Evolutionary conservation across 2,797 vertebrate genomes (phyloP).

Genomic region (Paedocypris micromegethes): DNA sequence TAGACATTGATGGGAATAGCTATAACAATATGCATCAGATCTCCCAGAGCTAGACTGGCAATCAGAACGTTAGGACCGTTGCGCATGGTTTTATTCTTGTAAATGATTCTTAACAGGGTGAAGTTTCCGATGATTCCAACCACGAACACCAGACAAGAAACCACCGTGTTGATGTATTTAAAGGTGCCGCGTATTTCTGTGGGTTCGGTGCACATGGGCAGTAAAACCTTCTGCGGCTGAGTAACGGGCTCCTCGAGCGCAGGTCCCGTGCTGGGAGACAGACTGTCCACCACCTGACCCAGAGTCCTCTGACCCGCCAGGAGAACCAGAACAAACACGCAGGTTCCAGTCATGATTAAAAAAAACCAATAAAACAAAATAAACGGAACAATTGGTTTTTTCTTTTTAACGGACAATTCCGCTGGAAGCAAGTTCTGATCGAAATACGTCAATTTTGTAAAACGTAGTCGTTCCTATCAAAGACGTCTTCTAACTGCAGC

Average conservation of each 20-base stretch:
- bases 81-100: slow-evolving; percentile 95
- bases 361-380: no score
- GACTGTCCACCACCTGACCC: no score
- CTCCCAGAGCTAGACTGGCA: slow-evolving; percentile 89
- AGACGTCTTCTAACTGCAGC: no score
- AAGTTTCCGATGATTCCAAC: slow-evolving; percentile 93
- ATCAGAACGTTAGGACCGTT: slow-evolving; percentile 95
- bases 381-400: no score
- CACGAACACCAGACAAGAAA: slow-evolving; percentile 89
- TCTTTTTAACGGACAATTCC: no score
- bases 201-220: slow-evolving; percentile 74
- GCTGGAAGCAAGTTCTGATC: no score
- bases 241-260: slow-evolving; percentile 58
- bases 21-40: slow-evolving; percentile 89
- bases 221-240: slow-evolving; percentile 50
- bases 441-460: no score
- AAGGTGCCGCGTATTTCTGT: slow-evolving; percentile 85
- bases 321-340: no score
- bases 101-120: slow-evolving; percentile 91
- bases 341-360: no score
- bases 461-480: no score
- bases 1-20: slow-evolving; percentile 91
- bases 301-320: no score
- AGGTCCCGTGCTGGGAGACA: slow-evolving; percentile 51
- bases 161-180: slow-evolving; percentile 91